Conservation (phyloP, 2,888 invertebrate genomes). For the Xestia ashworthii region DNA sequence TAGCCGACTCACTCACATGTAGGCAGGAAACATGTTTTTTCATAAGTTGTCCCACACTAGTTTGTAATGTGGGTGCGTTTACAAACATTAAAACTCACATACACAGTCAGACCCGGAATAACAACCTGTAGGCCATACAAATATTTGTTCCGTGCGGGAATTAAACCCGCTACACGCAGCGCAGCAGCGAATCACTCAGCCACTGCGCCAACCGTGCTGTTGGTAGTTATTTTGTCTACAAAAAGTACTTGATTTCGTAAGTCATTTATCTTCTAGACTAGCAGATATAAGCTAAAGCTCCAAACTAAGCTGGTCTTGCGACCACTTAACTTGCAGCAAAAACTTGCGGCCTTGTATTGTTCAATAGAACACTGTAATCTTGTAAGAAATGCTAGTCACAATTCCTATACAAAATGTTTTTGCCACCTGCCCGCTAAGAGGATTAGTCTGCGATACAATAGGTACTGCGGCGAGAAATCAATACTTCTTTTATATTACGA, state of each 20-base stretch:
- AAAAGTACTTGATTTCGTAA: not conserved
- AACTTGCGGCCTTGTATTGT: not conserved
- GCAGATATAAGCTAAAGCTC: not conserved
- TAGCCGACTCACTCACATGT: not conserved
- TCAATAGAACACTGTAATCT: not conserved
- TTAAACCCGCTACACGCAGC: not conserved
- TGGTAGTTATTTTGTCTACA: not conserved
- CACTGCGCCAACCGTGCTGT: not conserved
- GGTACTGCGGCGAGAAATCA: conserved; percentile 77
- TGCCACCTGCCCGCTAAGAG: conserved; percentile 78
- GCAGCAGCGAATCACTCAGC: not conserved
- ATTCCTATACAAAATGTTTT: conserved; percentile 73
- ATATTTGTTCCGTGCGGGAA: not conserved
- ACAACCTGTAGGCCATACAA: not conserved
- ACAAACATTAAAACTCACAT: not conserved
- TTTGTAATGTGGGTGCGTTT: not conserved
- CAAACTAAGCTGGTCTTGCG: conserved; percentile 1
- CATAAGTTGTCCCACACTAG: not conserved
- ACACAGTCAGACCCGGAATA: not conserved
- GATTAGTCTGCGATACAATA: conserved; percentile 76
- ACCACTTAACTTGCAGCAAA: not conserved
- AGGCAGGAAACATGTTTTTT: not conserved
- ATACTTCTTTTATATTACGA: conserved; percentile 81
- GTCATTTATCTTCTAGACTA: not conserved
- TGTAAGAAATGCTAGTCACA: not conserved